Evolutionary conservation across 2,797 vertebrate species (phyloP), one percentile per base, ranked within the genome.

Genomic region (Rhinella marina): DNA sequence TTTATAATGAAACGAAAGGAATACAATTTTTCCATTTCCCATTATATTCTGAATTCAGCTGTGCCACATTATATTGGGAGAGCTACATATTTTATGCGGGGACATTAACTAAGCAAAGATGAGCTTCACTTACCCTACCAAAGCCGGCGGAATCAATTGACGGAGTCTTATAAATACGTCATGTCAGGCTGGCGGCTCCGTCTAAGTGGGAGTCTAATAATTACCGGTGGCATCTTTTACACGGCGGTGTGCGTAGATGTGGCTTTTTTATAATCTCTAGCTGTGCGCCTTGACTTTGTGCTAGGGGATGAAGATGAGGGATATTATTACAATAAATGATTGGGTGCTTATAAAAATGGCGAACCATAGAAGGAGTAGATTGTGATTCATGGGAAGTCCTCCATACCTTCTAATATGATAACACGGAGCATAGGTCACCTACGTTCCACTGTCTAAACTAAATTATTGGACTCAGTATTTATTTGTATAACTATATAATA

Each of bases 1-100:
- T 92, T 90, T 91, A 91, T 91, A 91, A 0, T 62, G 91, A 94
- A 93, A 91, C 91, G 91, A 81, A 90, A 90, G 88, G 92, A 92
- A 93, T 92, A 93, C 92, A 93, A 92, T 93, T 92, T 91, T 89
- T 92, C 82, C 52, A 25, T 93, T 92, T 93, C 92, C 89, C 92
- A 92, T 93, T 93, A 88, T 88, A 87, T 88, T 88, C 86, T 88
- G 87, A 86, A 85, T 75, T 90, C 90, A 59, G 87, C 90, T 84
- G 59, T 52, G 32, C 56, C 81, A 59, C 88, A 89, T 89, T 89
- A 86, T 86, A 62, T 27, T 32, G 75, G 81, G 59, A 76, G 82
- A 89, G 72, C 61, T 78, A 84, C 75, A 89, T 89, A 89, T 89
- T 86, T 89, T 89, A 89, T 89, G 80, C 88, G 21, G 82, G 86